phyloP scores from a whole-genome alignment of 2,797 vertebrate species.

The Antrozous pallidus region DNA sequence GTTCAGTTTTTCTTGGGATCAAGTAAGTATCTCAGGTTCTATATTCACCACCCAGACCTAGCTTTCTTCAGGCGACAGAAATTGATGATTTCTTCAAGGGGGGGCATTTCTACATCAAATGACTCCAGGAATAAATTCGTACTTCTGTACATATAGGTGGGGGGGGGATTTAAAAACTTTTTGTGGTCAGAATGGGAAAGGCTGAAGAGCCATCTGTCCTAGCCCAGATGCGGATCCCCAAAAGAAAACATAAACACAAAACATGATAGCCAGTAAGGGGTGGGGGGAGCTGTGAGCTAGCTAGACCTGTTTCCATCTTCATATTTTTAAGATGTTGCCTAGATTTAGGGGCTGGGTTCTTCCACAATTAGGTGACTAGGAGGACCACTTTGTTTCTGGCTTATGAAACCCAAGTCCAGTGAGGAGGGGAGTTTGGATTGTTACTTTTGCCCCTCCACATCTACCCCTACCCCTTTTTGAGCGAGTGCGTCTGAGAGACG shows the following conservation, averaged over 20 bases:
- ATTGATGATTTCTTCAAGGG: not conserved
- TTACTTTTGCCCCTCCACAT: constrained; percentile 40
- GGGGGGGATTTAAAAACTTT: constrained; percentile 24
- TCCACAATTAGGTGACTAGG: constrained; percentile 74
- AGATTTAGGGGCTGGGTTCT: constrained; percentile 65
- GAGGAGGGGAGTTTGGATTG: constrained; percentile 49
- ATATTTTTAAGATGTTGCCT: constrained; percentile 56
- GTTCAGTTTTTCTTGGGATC: constrained; percentile 30
- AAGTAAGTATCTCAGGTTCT: not conserved
- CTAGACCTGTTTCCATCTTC: constrained; percentile 51
- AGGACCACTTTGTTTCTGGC: constrained; percentile 64
- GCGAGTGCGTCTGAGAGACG: constrained; percentile 75
- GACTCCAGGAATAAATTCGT: constrained; percentile 26
- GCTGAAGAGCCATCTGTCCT: not conserved
- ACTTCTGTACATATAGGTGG: not conserved
- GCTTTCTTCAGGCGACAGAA: constrained; percentile 20
- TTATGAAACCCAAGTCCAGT: constrained; percentile 73
- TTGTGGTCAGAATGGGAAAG: not conserved
- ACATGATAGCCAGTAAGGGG: not conserved
- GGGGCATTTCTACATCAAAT: not conserved
- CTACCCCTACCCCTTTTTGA: constrained; percentile 56
- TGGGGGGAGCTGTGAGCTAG: not conserved
- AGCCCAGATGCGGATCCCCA: not conserved
- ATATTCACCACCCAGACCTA: not conserved
- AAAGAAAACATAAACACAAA: constrained; percentile 60